Conservation (phyloP, 2,888 invertebrate species). For the Leptinotarsa juncta region DNA sequence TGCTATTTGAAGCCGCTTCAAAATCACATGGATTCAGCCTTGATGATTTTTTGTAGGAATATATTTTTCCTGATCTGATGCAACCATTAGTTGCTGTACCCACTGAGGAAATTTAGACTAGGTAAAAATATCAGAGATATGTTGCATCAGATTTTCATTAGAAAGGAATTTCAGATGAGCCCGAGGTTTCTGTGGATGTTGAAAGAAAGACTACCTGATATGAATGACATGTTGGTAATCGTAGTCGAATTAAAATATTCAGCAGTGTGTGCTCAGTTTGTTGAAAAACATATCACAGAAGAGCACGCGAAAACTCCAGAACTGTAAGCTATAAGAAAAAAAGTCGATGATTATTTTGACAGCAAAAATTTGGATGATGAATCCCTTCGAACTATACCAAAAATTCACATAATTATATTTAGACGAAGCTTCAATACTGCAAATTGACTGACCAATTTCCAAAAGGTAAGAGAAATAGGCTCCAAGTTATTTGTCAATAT, state of each 20-base stretch:
- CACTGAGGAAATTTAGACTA: neutral
- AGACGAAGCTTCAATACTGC: neutral
- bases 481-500: neutral
- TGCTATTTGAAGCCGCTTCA: neutral
- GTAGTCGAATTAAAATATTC: neutral
- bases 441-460: neutral
- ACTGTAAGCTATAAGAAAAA: neutral
- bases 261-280: neutral
- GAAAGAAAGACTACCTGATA: neutral
- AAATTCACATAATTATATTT: neutral
- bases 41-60: neutral
- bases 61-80: neutral
- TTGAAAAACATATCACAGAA: neutral
- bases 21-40: neutral
- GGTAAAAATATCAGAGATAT: neutral
- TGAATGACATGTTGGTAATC: neutral
- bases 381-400: neutral
- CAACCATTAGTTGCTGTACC: neutral
- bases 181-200: neutral
- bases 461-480: neutral
- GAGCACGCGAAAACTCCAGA: neutral
- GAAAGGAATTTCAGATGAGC: neutral
- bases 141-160: neutral
- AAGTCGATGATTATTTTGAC: neutral
- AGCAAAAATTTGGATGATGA: neutral